Evolutionary conservation across 2,888 invertebrate genomes (phyloP), one percentile per base, ranked within the genome.

Genomic region (Papilio gigon): DNA sequence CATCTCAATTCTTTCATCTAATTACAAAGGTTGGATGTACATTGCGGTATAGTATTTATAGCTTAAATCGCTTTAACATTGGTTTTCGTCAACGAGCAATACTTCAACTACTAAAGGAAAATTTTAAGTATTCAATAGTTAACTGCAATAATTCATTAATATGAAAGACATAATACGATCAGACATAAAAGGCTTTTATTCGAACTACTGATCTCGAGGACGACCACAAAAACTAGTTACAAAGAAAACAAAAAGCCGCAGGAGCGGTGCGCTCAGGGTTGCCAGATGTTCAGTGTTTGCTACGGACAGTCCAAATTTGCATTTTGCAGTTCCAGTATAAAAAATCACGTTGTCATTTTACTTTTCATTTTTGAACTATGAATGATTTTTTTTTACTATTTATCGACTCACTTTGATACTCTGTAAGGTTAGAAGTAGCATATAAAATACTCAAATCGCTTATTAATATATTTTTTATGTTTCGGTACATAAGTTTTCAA

Each of bases 201-300:
- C 44, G 63, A 56, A 61, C 56, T 62, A 56, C 53, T 33, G 65
- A 56, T 65, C 40, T 64, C 68, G 68, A 75, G 73, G 73, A 71
- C 67, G 70, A 72, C 74, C 64, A 82, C 79, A 89, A 87, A 89
- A 86, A 85, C 84, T 81, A 82, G 80, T 80, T 74, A 74, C 73
- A 75, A 80, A 84, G 81, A 79, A 75, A 77, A 81, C 78, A 81
- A 87, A 86, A 85, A 80, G 71, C 78, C 76, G 80, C 81, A 79
- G 82, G 82, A 78, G 80, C 79, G 77, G 77, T 76, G 1, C n/a
- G 25, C 4, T 75, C 71, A 75, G 44, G 65, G 53, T 61, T 12
- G 25, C 65, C 50, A 61, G n/a, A 53, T 40, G 30, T 33, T 65
- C 22, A 3, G 8, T 17, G 17, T 61, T 69, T 35, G 11, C 12